Evolutionary conservation across 2,888 invertebrate genomes (phyloP).

Genomic region (Catotricha subobsoleta): DNA sequence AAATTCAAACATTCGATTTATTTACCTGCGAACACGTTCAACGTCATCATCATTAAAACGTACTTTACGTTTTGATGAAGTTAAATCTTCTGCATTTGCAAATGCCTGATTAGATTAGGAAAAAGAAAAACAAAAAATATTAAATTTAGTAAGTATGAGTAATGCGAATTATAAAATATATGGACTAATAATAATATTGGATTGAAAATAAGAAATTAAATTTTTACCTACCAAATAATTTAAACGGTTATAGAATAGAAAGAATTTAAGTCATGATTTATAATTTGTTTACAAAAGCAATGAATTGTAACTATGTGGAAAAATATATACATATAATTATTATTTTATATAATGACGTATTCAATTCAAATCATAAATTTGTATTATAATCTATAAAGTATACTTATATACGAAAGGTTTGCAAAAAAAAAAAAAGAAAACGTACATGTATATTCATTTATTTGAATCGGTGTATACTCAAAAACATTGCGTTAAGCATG

Average conservation of each 20-base stretch:
- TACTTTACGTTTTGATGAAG: conserved; percentile 23
- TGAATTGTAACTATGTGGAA: not conserved
- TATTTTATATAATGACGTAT: no score
- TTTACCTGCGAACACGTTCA: conserved; percentile 31
- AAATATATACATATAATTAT: no score
- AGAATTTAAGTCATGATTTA: no score
- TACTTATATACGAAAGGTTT: not conserved
- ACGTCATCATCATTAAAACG: conserved; percentile 32
- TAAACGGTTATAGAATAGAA: no score
- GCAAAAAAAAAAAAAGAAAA: not conserved
- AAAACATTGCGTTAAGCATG: no score
- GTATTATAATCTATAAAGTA: not conserved
- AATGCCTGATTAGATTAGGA: conserved; percentile 20
- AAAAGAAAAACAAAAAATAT: not conserved
- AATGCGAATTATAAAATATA: not conserved
- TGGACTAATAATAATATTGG: no score
- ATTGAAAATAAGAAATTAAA: no score
- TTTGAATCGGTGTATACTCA: no score
- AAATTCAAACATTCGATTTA: not conserved
- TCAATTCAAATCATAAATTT: no score
- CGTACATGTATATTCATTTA: not conserved
- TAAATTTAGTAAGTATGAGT: not conserved
- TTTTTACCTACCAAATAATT: no score
- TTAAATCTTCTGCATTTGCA: conserved; percentile 29
- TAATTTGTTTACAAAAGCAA: not conserved